Evolutionary conservation across 2,797 vertebrate species (phyloP), one percentile per base, ranked within the genome.

Genomic region (Vultur gryphus): DNA sequence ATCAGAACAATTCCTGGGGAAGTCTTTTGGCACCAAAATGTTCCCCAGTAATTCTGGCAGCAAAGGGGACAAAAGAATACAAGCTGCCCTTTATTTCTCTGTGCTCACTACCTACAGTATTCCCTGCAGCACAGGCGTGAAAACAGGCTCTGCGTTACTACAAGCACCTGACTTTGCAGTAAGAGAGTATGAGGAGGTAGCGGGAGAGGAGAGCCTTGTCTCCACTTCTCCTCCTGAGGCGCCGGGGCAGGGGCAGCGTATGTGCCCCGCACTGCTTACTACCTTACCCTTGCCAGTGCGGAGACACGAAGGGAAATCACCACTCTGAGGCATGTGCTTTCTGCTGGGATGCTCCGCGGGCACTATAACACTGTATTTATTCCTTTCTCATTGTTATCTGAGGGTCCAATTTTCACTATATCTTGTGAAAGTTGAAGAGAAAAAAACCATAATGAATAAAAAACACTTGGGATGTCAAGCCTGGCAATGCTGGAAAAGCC

Each of bases 241-340:
- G 0, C 33, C 0, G 4, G 31, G 25, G 14, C 79, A 83, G 21
- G 4, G 1, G 21, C 58, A 77, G 39, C 6, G 3, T n/a, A 35
- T 1, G 2, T 26, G 15, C 46, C 18, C 8, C 1, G 14, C 41
- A 11, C 41, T 28, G 28, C 35, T 76, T 20, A 10, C 26, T 79
- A 12, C 35, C 33, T 26, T 48, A 33, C 15, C 46, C 1, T 12
- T 21, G 39, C 21, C 58, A 33, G 15, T 13, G 43, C 0, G 0
- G 43, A 52, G 54, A 17, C 18, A 13, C 1, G 1, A 58, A n/a
- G 6, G 39, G 39, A 69, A 59, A 77, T 48, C 59, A 16, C 18
- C 7, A 4, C 7, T 65, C 52, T 18, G 57, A 84, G 49, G 29
- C 20, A 33, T 0, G 2, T 0, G 4, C 43, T 76, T 82, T 64